These are phyloP conservation scores for Drosophila neutralis DNA, from an alignment of 2,888 invertebrate species.

Conservation along the genomic window DNA sequence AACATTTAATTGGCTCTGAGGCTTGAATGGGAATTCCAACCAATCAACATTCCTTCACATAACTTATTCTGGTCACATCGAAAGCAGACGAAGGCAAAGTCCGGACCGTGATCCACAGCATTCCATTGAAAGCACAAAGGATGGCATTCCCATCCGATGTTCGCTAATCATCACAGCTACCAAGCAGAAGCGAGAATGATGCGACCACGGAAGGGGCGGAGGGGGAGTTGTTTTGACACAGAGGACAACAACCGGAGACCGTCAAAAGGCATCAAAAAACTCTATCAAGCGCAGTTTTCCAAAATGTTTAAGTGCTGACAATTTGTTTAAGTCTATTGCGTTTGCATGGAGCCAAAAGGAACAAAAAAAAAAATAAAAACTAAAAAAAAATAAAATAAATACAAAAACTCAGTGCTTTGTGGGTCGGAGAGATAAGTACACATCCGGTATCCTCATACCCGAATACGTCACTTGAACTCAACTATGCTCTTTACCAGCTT, in stretches of 20 bases:
- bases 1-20: slow-evolving; percentile 39
- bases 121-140: slow-evolving; percentile 17
- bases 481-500: slow-evolving; percentile 74
- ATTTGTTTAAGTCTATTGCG: slow-evolving; percentile 73
- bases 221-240: background rate
- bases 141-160: slow-evolving; percentile 19
- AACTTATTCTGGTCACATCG: slow-evolving; percentile 25
- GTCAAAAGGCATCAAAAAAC: slow-evolving; percentile 47
- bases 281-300: slow-evolving; percentile 73
- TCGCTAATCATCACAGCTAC: slow-evolving; percentile 69
- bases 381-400: slow-evolving; percentile 13
- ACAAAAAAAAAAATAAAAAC: background rate
- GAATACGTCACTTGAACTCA: slow-evolving; percentile 66
- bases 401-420: slow-evolving; percentile 21
- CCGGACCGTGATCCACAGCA: slow-evolving; percentile 20
- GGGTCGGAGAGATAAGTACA: slow-evolving; percentile 64
- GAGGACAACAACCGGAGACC: slow-evolving; percentile 14
- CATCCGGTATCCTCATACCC: slow-evolving; percentile 30
- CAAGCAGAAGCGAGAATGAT: slow-evolving; percentile 45
- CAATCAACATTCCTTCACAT: slow-evolving; percentile 51
- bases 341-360: slow-evolving; percentile 26
- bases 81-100: slow-evolving; percentile 21
- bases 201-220: background rate
- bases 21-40: slow-evolving; percentile 18
- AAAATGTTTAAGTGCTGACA: slow-evolving; percentile 75